A percentile compares a stretch with the other conserved stretches of the same genome.
These are phyloP conservation scores for Brachionus calyciflorus DNA, from an alignment of 1,140 invertebrate genomes.

Conservation along the genomic window DNA sequence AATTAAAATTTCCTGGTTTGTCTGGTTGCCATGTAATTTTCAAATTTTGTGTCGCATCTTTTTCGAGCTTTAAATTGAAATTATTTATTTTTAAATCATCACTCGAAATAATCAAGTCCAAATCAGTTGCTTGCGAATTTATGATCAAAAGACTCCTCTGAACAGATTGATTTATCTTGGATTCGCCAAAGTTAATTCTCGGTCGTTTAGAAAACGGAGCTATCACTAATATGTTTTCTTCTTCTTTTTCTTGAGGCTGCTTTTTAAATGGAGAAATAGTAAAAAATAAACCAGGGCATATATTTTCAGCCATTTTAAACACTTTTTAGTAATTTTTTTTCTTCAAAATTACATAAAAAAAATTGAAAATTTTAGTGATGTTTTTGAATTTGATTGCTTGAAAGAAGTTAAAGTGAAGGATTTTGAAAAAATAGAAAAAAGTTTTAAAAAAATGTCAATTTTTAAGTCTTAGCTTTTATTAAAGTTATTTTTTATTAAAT, in stretches of 20 bases:
- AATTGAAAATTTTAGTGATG: too few relatives aligned
- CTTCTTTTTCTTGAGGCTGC: neutral
- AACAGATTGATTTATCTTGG: neutral
- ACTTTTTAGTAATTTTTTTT: too few relatives aligned
- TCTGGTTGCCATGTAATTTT: conserved; percentile 40
- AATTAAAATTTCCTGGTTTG: conserved; percentile 28
- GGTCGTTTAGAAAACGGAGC: conserved; percentile 32
- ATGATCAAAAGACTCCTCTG: neutral
- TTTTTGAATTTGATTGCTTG: too few relatives aligned
- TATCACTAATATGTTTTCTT: conserved; percentile 2
- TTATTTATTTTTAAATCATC: conserved; percentile 31
- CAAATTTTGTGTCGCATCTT: neutral
- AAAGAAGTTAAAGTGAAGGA: too few relatives aligned
- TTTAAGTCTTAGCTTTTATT: too few relatives aligned
- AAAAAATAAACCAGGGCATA: neutral
- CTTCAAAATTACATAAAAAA: too few relatives aligned
- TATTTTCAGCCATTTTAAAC: neutral
- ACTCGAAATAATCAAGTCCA: neutral
- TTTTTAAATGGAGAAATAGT: neutral
- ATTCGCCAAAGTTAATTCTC: conserved; percentile 30
- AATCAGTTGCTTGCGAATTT: neutral
- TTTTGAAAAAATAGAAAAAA: too few relatives aligned
- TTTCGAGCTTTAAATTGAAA: neutral
- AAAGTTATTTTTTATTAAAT: too few relatives aligned
- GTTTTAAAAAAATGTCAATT: too few relatives aligned